phyloP scores from a whole-genome alignment of 2,888 invertebrate species.

The Acanthococcus lagerstroemiae region DNA sequence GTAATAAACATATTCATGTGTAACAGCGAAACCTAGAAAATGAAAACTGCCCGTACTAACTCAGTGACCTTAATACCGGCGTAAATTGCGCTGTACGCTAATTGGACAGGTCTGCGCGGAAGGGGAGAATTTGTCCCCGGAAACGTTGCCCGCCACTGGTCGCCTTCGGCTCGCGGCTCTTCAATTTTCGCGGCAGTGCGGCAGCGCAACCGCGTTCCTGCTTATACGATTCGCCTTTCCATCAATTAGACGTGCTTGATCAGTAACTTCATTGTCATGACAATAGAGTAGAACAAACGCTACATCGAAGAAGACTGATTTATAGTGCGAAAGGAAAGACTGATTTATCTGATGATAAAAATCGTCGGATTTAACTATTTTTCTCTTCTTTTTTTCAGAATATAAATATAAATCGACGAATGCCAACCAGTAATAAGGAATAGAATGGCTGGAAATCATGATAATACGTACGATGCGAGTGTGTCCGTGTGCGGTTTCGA shows the following conservation, averaged over 20 bases:
- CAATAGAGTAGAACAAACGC: neutral
- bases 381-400: neutral
- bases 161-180: too few species aligned
- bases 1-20: too few species aligned
- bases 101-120: too few species aligned
- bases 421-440: conserved; percentile 13
- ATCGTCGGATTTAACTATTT: conserved; percentile 16
- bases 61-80: too few species aligned
- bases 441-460: conserved; percentile 19
- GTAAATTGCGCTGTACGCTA: too few species aligned
- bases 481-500: neutral
- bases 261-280: conserved; percentile 18
- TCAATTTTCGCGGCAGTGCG: too few species aligned
- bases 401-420: conserved; percentile 14
- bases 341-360: conserved; percentile 22
- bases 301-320: conserved; percentile 6
- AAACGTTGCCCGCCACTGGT: too few species aligned
- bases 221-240: conserved; percentile 16
- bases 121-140: too few species aligned
- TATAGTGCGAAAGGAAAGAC: conserved; percentile 11
- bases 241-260: conserved; percentile 24
- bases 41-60: too few species aligned
- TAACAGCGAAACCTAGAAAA: too few species aligned
- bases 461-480: conserved; percentile 8
- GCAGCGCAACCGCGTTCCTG: too few species aligned